Evolutionary conservation across 2,888 invertebrate species (phyloP).

Genomic region (Habrosyne pyritoides): DNA sequence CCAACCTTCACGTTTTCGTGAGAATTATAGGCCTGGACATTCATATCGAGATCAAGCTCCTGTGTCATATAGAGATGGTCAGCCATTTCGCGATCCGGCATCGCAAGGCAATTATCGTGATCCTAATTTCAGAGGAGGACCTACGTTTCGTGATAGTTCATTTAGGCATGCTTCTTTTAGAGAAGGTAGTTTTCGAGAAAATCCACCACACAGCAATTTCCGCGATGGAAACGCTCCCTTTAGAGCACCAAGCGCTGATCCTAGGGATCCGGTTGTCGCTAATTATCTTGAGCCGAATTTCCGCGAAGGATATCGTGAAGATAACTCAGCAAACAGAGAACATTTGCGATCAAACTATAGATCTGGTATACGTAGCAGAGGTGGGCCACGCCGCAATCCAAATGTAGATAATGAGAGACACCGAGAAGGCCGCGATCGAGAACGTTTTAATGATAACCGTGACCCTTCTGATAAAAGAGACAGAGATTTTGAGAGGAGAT

Average conservation of each 20-base stretch:
- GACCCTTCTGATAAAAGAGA: constrained; percentile 66
- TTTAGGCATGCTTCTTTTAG: constrained; percentile 67
- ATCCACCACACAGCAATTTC: constrained; percentile 59
- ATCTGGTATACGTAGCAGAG: constrained; percentile 56
- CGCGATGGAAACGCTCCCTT: constrained; percentile 64
- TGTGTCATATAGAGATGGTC: constrained; percentile 62
- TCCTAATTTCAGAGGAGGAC: constrained; percentile 62
- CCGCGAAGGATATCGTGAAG: constrained; percentile 69
- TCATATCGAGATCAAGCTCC: constrained; percentile 68
- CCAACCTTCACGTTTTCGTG: constrained; percentile 60
- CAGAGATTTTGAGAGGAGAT: constrained; percentile 62
- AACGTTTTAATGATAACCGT: constrained; percentile 69
- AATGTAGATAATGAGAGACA: constrained; percentile 68
- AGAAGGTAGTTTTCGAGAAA: constrained; percentile 68
- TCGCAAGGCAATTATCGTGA: constrained; percentile 60
- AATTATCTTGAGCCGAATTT: constrained; percentile 69
- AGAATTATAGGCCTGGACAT: constrained; percentile 66
- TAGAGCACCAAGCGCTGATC: constrained; percentile 68
- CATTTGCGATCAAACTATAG: constrained; percentile 59
- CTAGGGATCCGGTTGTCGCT: constrained; percentile 57
- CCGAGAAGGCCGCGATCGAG: constrained; percentile 67
- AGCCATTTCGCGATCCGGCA: constrained; percentile 60
- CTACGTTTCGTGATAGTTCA: constrained; percentile 62
- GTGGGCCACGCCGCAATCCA: constrained; percentile 63
- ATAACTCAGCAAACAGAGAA: constrained; percentile 58